Evolutionary conservation across 1,140 invertebrate species (phyloP).

Genomic region (Triops longicaudatus): DNA sequence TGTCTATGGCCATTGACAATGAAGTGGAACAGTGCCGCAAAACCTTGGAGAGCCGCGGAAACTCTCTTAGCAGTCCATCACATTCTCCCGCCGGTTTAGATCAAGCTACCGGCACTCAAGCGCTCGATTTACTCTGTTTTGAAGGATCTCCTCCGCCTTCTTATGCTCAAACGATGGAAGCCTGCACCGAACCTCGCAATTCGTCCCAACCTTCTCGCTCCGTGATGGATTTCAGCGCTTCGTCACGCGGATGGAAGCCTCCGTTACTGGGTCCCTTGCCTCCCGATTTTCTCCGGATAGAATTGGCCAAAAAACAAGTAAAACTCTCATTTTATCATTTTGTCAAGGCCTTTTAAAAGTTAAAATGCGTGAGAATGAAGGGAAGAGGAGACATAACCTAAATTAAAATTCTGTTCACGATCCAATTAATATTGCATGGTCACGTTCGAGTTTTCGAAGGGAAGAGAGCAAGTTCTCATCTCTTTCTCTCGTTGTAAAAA

Average conservation of each 20-base stretch:
- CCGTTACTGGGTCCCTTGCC: conserved; percentile 71
- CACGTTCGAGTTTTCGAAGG: not conserved
- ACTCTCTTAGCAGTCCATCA: conserved; percentile 22
- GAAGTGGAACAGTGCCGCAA: conserved; percentile 67
- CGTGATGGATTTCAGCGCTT: not conserved
- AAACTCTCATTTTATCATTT: not conserved
- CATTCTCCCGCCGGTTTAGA: not conserved
- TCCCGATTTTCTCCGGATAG: conserved; percentile 62
- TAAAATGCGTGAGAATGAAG: not conserved
- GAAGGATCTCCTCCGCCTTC: conserved; percentile 31
- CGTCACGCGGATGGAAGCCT: conserved; percentile 61
- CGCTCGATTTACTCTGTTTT: not conserved
- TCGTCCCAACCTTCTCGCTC: not conserved
- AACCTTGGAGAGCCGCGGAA: conserved; percentile 12
- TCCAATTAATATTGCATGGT: not conserved
- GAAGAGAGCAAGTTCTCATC: not conserved
- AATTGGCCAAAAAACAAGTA: not conserved
- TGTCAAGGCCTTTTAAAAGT: no score
- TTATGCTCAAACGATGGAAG: conserved; percentile 29
- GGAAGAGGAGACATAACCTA: not conserved
- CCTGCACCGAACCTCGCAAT: not conserved
- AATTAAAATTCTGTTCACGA: not conserved
- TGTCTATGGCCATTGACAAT: conserved; percentile 80
- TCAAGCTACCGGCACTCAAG: conserved; percentile 18
- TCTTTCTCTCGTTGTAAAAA: not conserved